Conservation (phyloP, 2,888 invertebrate genomes). For the Sepiola atlantica region DNA sequence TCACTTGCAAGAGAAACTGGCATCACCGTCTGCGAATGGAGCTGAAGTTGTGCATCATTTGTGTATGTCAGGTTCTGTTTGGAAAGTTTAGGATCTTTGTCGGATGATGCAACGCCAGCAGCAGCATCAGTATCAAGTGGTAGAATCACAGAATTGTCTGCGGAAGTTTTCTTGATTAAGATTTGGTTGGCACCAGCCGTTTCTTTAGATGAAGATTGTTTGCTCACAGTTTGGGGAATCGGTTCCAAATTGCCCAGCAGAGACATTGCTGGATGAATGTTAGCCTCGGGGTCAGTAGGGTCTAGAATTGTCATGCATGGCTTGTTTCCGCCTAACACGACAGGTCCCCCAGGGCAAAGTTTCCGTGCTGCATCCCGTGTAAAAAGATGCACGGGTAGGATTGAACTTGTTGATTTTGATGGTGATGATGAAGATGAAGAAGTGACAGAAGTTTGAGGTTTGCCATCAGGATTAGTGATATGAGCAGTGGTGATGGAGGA, state of each 20-base stretch:
- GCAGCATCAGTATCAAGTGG: neutral
- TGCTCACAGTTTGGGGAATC: neutral
- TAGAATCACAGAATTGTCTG: neutral
- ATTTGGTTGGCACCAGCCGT: neutral
- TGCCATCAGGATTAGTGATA: too few species aligned
- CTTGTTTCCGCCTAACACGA: neutral
- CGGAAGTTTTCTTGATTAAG: neutral
- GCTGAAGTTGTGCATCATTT: neutral
- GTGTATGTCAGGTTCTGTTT: neutral
- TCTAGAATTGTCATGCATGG: slow-evolving; percentile 34
- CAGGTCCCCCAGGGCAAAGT: neutral
- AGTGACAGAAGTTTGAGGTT: neutral
- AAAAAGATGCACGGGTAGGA: slow-evolving; percentile 24
- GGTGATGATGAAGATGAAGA: neutral
- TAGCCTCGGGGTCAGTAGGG: neutral
- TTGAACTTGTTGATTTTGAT: neutral
- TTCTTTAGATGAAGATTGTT: neutral
- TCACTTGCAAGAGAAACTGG: neutral
- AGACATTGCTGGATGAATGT: slow-evolving; percentile 6
- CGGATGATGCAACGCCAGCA: neutral
- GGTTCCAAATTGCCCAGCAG: neutral
- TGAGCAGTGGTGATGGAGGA: too few species aligned
- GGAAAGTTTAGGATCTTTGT: neutral
- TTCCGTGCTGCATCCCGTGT: slow-evolving; percentile 40
- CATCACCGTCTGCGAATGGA: neutral